Base-by-base conservation (phyloP, 2,888 invertebrate genomes). In the Andrena bucephala region DNA sequence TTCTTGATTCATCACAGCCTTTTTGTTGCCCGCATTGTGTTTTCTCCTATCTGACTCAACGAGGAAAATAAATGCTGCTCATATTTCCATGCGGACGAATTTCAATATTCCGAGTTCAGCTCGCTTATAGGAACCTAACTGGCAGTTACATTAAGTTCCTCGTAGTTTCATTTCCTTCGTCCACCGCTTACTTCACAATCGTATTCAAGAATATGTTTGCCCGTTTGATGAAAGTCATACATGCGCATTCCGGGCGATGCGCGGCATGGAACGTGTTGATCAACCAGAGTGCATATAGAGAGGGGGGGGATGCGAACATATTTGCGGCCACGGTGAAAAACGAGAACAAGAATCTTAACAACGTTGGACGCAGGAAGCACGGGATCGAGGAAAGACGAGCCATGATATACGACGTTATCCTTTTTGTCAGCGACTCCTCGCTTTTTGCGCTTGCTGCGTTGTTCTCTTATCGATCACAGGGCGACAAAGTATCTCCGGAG, bases 401-500 rank as follows among this genome's bases (percentile, higher is more conserved):
- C 27, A 27, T 57, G 36, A 54, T 36, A 48, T 27, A 59, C 57
- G 57, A 57, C 27, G 57, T 57, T 27, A 4, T 10, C 54, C 20
- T 10, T 10, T 57, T 57, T 57, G 10, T 57, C 24, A 36, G 31
- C 57, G 29, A 59, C 29, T 48, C 59, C 29, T 8, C 13, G 29
- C 36, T 31, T 42, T 29, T 67, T 52, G 31, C 62, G 42, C 65
- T 10, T 20, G 57, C 24, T 13, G 57, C 57, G 57, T 70, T 42
- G 42, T 70, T 60, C 48, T 36, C 69, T 29, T 70, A 70, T 70
- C 69, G 59, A 59, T 59, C 13, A 16, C 2, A 24, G 27, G 16
- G 54, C 70, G 77, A 73, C 75, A 62, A 60, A 60, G 24, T 59
- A 57, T 65, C 57, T n/a, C 36, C 52, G 13, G 66, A 79, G 77